Conservation (phyloP, 2,888 invertebrate genomes). For the Plusia festucae region DNA sequence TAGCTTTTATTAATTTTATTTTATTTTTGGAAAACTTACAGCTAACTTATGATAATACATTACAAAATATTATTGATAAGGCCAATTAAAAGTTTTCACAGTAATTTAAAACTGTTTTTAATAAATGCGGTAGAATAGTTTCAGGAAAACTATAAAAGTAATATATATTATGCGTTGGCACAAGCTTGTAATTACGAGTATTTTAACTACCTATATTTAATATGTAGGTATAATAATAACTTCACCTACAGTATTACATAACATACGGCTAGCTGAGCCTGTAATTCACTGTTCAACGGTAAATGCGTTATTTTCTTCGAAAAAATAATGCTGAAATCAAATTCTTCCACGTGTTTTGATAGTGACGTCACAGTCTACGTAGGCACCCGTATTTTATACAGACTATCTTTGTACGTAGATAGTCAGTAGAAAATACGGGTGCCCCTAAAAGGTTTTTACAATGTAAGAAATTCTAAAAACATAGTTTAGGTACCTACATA, state of each 20-base stretch:
- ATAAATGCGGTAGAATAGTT: neutral
- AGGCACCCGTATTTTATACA: too few relatives aligned
- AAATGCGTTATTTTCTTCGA: neutral
- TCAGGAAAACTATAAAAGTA: neutral
- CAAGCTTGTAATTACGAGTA: neutral
- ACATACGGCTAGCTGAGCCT: neutral
- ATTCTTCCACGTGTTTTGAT: constrained; percentile 14
- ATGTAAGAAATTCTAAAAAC: neutral
- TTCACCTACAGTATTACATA: neutral
- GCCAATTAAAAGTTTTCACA: too few relatives aligned
- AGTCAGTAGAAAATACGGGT: constrained; percentile 16
- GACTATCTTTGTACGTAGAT: too few relatives aligned
- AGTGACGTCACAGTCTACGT: too few relatives aligned
- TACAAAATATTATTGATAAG: too few relatives aligned
- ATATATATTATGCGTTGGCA: neutral
- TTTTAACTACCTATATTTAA: too few relatives aligned
- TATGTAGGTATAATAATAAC: neutral
- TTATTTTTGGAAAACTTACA: too few relatives aligned
- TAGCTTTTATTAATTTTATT: neutral
- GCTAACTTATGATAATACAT: too few relatives aligned
- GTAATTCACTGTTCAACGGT: neutral
- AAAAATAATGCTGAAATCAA: constrained; percentile 20
- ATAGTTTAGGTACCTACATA: constrained; percentile 7
- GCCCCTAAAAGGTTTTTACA: neutral
- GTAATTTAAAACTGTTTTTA: neutral